These are phyloP conservation scores for Actenoides hombroni DNA, from an alignment of 2,113 vertebrate genomes.

Conservation along the genomic window DNA sequence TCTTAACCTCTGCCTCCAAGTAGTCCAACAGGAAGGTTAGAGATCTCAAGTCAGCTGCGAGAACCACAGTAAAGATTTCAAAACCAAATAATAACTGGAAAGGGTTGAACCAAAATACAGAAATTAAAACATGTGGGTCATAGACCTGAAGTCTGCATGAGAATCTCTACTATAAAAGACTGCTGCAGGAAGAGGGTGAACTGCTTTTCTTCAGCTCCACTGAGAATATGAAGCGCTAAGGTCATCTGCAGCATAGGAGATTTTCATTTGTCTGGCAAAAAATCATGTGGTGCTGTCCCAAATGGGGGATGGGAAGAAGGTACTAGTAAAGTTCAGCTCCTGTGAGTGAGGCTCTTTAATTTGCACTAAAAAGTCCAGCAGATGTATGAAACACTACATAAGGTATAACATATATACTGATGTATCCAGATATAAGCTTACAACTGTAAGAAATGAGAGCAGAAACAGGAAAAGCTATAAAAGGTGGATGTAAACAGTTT, in stretches of 20 bases:
- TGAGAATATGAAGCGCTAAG: background rate
- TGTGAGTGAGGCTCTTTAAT: background rate
- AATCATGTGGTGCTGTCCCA: no score
- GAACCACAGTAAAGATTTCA: background rate
- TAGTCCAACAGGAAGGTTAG: background rate
- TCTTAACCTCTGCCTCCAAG: background rate
- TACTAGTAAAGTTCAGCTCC: slow-evolving; percentile 13
- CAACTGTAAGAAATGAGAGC: background rate
- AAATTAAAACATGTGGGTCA: background rate
- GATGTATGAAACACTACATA: background rate
- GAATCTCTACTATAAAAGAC: background rate
- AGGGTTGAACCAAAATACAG: background rate
- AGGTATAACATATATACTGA: background rate
- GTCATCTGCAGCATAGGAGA: background rate
- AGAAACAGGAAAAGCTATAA: background rate
- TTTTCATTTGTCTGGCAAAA: background rate
- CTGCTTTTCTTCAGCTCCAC: background rate
- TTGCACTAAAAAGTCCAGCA: slow-evolving; percentile 11
- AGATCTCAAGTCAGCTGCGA: background rate
- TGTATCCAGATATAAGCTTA: background rate
- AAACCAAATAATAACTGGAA: background rate
- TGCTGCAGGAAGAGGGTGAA: accelerated
- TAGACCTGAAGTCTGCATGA: background rate
- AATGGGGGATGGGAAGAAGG: background rate
- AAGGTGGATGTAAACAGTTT: slow-evolving; percentile 8